Conservation (phyloP, 2,113 vertebrate species). For the Chloebia gouldiae region DNA sequence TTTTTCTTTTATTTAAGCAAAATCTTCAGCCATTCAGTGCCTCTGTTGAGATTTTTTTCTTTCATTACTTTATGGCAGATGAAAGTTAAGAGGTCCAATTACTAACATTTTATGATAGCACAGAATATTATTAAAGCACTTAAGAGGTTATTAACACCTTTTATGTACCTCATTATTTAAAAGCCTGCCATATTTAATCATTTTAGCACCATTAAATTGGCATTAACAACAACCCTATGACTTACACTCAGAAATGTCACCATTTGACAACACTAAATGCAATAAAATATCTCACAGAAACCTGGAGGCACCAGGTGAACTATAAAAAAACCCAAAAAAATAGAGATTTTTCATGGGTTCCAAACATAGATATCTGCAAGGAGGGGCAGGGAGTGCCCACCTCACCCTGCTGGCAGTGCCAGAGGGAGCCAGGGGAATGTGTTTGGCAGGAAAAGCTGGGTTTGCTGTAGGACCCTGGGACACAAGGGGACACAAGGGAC, state of each 20-base stretch:
- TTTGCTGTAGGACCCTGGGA: neutral
- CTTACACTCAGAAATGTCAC: conserved; percentile 62
- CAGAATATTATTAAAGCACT: conserved; percentile 74
- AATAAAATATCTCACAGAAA: conserved; percentile 42
- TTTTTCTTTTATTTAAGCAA: conserved; percentile 56
- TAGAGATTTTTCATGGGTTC: neutral
- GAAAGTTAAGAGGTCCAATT: conserved; percentile 70
- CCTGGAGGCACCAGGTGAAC: conserved; percentile 20
- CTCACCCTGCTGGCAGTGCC: neutral
- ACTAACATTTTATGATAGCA: conserved; percentile 72
- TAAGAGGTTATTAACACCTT: conserved; percentile 80
- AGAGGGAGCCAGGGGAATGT: neutral
- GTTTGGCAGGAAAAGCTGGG: neutral
- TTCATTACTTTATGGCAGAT: conserved; percentile 67
- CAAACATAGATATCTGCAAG: neutral
- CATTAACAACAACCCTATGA: conserved; percentile 71
- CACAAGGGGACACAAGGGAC: neutral
- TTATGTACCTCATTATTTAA: conserved; percentile 75
- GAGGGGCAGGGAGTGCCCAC: neutral
- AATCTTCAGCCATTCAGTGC: conserved; percentile 32
- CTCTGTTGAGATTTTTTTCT: conserved; percentile 56
- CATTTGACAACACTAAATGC: conserved; percentile 56
- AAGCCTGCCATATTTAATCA: conserved; percentile 74
- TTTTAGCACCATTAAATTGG: conserved; percentile 74
- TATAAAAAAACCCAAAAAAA: neutral